These are phyloP conservation scores for Morpho deidamia DNA, from an alignment of 2,888 invertebrate species.

Conservation along the genomic window DNA sequence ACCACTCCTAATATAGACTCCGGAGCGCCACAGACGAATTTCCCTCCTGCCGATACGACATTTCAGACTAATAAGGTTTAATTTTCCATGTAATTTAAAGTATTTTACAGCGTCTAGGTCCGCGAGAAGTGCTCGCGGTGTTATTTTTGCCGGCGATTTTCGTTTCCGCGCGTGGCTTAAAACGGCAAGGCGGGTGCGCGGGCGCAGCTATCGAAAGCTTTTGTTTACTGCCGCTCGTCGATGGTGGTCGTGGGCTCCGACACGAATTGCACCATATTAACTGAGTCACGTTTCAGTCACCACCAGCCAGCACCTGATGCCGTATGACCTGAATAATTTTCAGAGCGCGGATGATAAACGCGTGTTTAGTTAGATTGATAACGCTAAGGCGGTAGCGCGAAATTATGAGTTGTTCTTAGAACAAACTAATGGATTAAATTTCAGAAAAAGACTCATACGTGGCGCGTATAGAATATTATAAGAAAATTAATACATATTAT, in stretches of 20 bases:
- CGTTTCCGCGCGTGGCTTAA: slow-evolving; percentile 67
- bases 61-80: slow-evolving; percentile 26
- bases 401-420: too few relatives aligned
- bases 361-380: too few relatives aligned
- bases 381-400: too few relatives aligned
- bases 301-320: slow-evolving; percentile 4
- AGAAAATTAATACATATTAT: too few relatives aligned
- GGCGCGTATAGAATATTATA: too few relatives aligned
- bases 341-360: neutral
- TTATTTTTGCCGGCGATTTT: slow-evolving; percentile 73
- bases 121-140: slow-evolving; percentile 60
- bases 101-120: slow-evolving; percentile 33
- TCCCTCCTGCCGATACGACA: slow-evolving; percentile 22
- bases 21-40: slow-evolving; percentile 33
- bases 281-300: slow-evolving; percentile 7
- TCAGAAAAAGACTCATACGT: too few relatives aligned
- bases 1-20: slow-evolving; percentile 62
- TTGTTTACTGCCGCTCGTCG: slow-evolving; percentile 45
- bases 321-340: slow-evolving; percentile 1
- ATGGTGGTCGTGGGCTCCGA: slow-evolving; percentile 3
- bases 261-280: slow-evolving; percentile 13
- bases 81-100: slow-evolving; percentile 25
- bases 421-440: too few relatives aligned
- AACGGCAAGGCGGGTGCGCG: slow-evolving; percentile 61
- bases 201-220: slow-evolving; percentile 37